phyloP scores from a whole-genome alignment of 2,888 invertebrate species.

The Smittia sp. region DNA sequence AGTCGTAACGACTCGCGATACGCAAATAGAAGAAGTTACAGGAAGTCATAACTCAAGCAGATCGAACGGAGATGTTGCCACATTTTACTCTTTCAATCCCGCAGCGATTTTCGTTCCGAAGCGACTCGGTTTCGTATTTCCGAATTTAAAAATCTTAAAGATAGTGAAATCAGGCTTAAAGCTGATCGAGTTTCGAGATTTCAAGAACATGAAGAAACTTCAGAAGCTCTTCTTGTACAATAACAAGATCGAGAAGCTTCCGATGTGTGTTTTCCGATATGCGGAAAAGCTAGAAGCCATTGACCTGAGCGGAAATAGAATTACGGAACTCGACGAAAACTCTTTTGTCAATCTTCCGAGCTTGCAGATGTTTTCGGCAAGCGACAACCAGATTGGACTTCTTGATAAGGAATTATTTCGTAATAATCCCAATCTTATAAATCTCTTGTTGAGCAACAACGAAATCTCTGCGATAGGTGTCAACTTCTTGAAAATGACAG shows the following conservation, averaged over 20 bases:
- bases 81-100: conserved; percentile 25
- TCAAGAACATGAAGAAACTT: conserved; percentile 16
- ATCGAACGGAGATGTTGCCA: neutral
- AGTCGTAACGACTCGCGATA: neutral
- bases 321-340: neutral
- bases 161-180: conserved; percentile 18
- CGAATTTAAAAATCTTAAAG: conserved; percentile 9
- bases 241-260: conserved; percentile 24
- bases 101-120: conserved; percentile 6
- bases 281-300: conserved; percentile 4
- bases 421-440: neutral
- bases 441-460: neutral
- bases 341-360: conserved; percentile 11
- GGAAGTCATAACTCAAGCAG: neutral
- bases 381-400: neutral
- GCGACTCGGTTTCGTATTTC: neutral
- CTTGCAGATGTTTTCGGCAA: neutral
- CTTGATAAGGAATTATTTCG: neutral
- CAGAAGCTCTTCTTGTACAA: neutral
- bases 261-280: conserved; percentile 23
- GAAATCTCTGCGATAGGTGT: neutral
- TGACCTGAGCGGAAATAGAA: conserved; percentile 27
- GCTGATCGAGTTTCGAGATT: conserved; percentile 27
- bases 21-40: neutral
- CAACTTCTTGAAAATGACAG: neutral